Evolutionary conservation across 2,113 vertebrate species (phyloP).

Genomic region (Hippocampus abdominalis): DNA sequence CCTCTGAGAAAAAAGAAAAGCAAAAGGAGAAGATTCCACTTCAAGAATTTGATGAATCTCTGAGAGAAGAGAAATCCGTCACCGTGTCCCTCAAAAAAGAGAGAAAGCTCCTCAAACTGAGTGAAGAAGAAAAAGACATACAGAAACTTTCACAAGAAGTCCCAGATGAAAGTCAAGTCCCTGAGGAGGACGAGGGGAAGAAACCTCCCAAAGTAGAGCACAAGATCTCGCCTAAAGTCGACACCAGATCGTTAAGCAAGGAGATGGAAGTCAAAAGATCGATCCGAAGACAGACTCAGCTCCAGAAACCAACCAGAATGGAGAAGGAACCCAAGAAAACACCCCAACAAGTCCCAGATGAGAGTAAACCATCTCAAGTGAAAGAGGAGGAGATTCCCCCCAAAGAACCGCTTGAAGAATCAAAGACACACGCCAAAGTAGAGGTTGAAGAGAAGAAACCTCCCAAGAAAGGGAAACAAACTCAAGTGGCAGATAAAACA

Average conservation of each 20-base stretch:
- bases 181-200: not conserved
- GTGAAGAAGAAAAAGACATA: not conserved
- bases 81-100: not conserved
- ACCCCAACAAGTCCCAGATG: not conserved
- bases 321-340: not conserved
- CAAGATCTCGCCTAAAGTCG: not conserved
- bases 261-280: not conserved
- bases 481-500: not conserved
- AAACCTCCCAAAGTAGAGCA: not conserved
- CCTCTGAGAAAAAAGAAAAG: not conserved
- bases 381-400: not conserved
- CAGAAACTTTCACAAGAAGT: not conserved
- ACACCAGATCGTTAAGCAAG: not conserved
- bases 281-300: not conserved
- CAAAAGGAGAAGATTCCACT: not conserved
- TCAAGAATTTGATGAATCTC: not conserved
- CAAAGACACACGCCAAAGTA: not conserved
- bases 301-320: not conserved
- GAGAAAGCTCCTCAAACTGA: not conserved
- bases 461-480: not conserved
- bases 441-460: not conserved
- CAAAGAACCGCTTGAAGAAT: not conserved
- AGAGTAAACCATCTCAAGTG: not conserved
- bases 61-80: slow-evolving; percentile 1
- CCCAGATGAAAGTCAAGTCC: not conserved